phyloP scores from a whole-genome alignment of 2,113 vertebrate genomes.

The Pterocles orientalis region DNA sequence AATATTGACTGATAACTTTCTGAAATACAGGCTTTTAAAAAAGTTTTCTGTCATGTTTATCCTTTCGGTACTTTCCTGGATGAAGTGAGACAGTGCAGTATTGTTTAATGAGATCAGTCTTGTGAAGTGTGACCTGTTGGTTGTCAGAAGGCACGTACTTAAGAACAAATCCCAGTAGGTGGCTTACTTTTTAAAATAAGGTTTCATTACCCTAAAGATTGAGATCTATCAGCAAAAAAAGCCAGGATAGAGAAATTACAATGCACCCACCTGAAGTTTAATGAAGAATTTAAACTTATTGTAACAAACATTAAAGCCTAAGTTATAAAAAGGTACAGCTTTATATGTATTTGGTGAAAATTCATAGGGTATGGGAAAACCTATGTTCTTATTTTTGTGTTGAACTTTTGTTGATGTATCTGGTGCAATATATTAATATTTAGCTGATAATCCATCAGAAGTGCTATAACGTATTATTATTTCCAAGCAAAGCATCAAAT shows the following conservation, averaged over 20 bases:
- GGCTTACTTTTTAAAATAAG: not conserved
- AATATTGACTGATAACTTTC: not conserved
- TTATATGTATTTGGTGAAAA: not conserved
- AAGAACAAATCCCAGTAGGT: not conserved
- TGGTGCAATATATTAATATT: not conserved
- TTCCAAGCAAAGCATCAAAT: not conserved
- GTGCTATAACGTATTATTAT: not conserved
- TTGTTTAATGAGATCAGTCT: not conserved
- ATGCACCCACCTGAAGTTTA: not conserved
- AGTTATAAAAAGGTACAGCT: not conserved
- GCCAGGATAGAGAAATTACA: not conserved
- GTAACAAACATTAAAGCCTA: not conserved
- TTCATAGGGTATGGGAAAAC: not conserved
- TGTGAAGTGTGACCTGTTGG: not conserved
- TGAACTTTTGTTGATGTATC: not conserved
- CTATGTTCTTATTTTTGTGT: not conserved
- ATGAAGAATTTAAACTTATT: not conserved
- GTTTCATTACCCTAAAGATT: not conserved
- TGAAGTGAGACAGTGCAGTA: not conserved
- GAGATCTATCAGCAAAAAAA: not conserved
- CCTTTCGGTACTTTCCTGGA: not conserved
- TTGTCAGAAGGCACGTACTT: not conserved
- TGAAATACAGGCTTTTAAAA: not conserved
- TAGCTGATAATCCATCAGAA: not conserved
- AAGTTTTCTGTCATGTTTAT: not conserved